Conservation (phyloP, 2,888 invertebrate genomes). For the Pelosia muscerda region DNA sequence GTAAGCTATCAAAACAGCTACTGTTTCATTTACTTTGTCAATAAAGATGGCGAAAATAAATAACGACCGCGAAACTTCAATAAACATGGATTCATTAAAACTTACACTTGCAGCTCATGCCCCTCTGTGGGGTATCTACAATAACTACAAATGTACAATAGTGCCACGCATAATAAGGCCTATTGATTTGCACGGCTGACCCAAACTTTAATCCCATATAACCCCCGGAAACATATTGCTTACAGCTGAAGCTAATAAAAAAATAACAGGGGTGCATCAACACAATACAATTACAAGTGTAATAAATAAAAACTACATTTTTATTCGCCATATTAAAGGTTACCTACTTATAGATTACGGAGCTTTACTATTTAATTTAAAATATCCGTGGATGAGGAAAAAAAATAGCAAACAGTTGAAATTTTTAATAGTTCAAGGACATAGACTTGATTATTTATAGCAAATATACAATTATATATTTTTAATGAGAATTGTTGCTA, state of each 20-base stretch:
- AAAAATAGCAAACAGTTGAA: neutral
- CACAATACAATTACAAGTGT: slow-evolving; percentile 46
- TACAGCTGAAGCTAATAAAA: slow-evolving; percentile 69
- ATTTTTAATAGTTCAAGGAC: neutral
- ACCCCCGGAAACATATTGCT: slow-evolving; percentile 76
- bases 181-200: slow-evolving; percentile 75
- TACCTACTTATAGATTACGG: slow-evolving; percentile 8
- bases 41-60: slow-evolving; percentile 7
- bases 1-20: neutral
- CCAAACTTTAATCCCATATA: slow-evolving; percentile 72
- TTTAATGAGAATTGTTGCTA: neutral
- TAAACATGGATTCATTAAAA: slow-evolving; percentile 20
- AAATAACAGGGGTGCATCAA: slow-evolving; percentile 45
- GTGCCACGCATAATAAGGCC: slow-evolving; percentile 68
- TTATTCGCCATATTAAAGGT: slow-evolving; percentile 27
- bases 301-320: slow-evolving; percentile 53
- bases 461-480: neutral
- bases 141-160: slow-evolving; percentile 64
- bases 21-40: neutral
- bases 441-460: neutral
- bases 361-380: neutral
- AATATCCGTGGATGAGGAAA: neutral
- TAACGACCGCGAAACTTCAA: slow-evolving; percentile 2
- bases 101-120: slow-evolving; percentile 38
- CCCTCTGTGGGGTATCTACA: slow-evolving; percentile 54